Conservation (phyloP, 2,888 invertebrate genomes). For the Hirtodrosophila alboralis region DNA sequence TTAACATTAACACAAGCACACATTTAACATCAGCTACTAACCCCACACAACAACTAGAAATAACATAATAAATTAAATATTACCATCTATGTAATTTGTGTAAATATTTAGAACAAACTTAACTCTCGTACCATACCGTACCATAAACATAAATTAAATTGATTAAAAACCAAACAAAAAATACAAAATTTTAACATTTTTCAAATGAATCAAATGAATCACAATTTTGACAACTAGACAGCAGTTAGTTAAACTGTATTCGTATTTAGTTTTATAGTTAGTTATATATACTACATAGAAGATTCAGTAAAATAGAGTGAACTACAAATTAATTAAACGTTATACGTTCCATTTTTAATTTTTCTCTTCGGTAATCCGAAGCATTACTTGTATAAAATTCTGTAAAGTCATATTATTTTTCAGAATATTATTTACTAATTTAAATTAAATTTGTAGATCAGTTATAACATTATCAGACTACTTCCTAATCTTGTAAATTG, state of each 20-base stretch:
- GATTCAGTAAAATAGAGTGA: constrained; percentile 7
- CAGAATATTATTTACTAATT: constrained; percentile 2
- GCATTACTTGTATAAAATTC: constrained; percentile 8
- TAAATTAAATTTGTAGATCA: neutral
- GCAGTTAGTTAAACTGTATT: constrained; percentile 20
- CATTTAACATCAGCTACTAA: constrained; percentile 59
- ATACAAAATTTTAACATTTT: constrained; percentile 11
- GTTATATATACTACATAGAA: too few species aligned
- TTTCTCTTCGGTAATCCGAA: constrained; percentile 18
- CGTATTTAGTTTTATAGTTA: constrained; percentile 26
- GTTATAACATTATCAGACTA: neutral
- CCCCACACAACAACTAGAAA: constrained; percentile 44
- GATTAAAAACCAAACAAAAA: constrained; percentile 17
- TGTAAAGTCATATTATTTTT: constrained; percentile 5
- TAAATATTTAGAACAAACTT: constrained; percentile 58
- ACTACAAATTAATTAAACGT: constrained; percentile 11
- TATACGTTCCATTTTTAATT: constrained; percentile 2
- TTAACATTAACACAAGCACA: constrained; percentile 44
- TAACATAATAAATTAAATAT: constrained; percentile 25
- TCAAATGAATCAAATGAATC: constrained; percentile 3
- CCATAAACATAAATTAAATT: constrained; percentile 19
- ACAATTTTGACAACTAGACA: constrained; percentile 7
- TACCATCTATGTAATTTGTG: constrained; percentile 57
- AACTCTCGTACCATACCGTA: constrained; percentile 32
- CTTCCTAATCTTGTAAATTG: too few species aligned